Evolutionary conservation across 2,113 vertebrate genomes (phyloP).

Genomic region (Urocitellus parryii): DNA sequence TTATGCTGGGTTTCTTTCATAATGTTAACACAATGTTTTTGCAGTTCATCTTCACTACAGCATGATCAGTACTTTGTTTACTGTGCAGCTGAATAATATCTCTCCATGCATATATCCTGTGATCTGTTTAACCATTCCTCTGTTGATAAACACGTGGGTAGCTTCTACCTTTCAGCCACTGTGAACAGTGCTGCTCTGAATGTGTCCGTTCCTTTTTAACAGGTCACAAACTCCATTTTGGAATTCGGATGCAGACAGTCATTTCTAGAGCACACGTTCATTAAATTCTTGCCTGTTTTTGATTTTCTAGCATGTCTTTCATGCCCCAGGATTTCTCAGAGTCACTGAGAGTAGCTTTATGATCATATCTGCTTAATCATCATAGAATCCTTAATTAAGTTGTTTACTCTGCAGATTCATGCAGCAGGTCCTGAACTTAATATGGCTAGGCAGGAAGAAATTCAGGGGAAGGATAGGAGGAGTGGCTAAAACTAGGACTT

Average conservation of each 20-base stretch:
- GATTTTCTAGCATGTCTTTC: neutral
- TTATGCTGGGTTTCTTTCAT: neutral
- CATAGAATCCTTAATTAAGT: conserved; percentile 18
- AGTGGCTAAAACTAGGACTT: conserved; percentile 48
- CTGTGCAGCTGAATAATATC: neutral
- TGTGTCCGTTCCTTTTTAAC: neutral
- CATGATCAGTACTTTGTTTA: neutral
- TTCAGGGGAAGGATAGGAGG: neutral
- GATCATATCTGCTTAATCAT: conserved; percentile 20
- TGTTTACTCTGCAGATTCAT: conserved; percentile 46
- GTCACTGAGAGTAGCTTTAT: neutral
- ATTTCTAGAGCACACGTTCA: neutral
- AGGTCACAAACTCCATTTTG: neutral
- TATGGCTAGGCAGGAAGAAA: neutral
- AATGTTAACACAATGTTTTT: neutral
- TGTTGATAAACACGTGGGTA: neutral
- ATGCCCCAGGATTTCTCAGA: neutral
- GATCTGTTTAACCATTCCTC: neutral
- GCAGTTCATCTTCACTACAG: neutral
- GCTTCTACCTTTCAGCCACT: neutral
- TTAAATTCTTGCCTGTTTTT: conserved; percentile 4
- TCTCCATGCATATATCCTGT: neutral
- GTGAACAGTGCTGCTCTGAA: neutral
- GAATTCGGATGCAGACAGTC: neutral
- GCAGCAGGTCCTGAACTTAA: neutral